A percentile compares a stretch with the other conserved stretches of the same genome.
phyloP scores from a whole-genome alignment of 2,888 invertebrate species.

The Pachycephus smyrnensis region DNA sequence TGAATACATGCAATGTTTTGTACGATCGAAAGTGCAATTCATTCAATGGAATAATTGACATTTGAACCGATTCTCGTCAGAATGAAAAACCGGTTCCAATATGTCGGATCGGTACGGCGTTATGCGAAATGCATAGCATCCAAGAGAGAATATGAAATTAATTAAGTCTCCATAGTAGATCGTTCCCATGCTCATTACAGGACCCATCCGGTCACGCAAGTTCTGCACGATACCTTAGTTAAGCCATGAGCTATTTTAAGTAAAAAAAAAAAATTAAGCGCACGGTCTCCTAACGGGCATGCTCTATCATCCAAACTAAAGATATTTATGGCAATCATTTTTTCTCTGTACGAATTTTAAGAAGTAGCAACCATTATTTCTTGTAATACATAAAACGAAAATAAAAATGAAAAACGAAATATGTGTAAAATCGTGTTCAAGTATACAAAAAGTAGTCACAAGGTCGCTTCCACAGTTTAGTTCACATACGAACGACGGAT shows the following conservation, averaged over 20 bases:
- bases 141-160: not conserved
- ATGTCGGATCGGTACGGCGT: not conserved
- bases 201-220: not conserved
- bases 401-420: not conserved
- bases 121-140: not conserved
- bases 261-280: not conserved
- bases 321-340: not conserved
- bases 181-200: not conserved
- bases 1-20: not conserved
- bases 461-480: slow-evolving; percentile 11
- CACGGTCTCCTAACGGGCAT: not conserved
- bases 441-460: slow-evolving; percentile 6
- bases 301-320: not conserved
- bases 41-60: not conserved
- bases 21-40: not conserved
- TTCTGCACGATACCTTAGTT: not conserved
- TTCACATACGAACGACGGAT: not conserved
- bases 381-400: not conserved
- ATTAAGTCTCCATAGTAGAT: not conserved
- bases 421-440: not conserved
- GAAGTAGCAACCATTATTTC: not conserved
- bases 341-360: not conserved
- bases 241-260: not conserved
- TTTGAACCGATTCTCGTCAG: not conserved
- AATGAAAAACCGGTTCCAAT: not conserved